Conservation (phyloP, 1,140 invertebrate species). For the Aphelinus atriplicis region DNA sequence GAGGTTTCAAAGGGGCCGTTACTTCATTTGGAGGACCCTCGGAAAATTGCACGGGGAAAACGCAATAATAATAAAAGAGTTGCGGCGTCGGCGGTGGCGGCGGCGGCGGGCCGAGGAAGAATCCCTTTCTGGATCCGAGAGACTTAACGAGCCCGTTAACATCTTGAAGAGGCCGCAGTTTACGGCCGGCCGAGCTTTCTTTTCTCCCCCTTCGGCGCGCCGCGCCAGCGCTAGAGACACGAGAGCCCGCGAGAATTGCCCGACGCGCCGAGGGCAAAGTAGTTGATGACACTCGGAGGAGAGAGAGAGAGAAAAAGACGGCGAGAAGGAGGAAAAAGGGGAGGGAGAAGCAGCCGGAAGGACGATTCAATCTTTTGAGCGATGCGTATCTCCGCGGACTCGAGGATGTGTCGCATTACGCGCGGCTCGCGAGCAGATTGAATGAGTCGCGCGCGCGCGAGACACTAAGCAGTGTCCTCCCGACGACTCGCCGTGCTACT, state of each 20-base stretch:
- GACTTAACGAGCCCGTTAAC: conserved; percentile 35
- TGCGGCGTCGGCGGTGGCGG: background rate
- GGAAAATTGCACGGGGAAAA: conserved; percentile 2
- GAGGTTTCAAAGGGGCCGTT: conserved; percentile 21
- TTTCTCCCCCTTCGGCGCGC: conserved; percentile 4
- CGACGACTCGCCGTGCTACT: too few species aligned
- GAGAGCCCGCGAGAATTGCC: conserved; percentile 23
- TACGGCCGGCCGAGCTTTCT: background rate
- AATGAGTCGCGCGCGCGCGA: too few species aligned
- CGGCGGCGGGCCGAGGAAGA: background rate
- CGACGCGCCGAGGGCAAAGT: conserved; percentile 26
- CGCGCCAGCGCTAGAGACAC: background rate
- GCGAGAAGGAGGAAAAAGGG: too few species aligned
- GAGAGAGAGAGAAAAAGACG: too few species aligned
- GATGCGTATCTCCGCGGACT: too few species aligned
- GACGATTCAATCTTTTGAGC: conserved; percentile 28
- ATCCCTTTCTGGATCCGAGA: conserved; percentile 28
- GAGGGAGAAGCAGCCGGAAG: background rate
- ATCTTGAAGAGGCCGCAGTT: conserved; percentile 19
- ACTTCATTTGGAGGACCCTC: conserved; percentile 26
- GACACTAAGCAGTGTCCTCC: too few species aligned
- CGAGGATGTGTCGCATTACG: conserved; percentile 5
- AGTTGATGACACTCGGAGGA: conserved; percentile 35
- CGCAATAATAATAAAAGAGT: conserved; percentile 38
- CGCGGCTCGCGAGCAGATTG: conserved; percentile 7